Evolutionary conservation across 2,888 invertebrate species (phyloP), one percentile per base, ranked within the genome.

Genomic region (Hirtodrosophila duncani): DNA sequence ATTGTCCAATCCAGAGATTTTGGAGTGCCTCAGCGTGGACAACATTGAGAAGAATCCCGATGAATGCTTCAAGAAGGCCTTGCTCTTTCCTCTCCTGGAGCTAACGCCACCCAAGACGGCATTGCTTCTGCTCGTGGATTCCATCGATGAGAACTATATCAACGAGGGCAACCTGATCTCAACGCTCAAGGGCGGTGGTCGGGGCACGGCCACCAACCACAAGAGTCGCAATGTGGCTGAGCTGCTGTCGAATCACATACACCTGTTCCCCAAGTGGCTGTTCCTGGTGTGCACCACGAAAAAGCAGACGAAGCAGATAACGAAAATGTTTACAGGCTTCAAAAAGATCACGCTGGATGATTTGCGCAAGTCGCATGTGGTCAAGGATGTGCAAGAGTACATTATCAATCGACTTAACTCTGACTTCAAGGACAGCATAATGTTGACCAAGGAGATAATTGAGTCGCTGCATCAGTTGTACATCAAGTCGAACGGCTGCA

Each of bases 401-500:
- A 98, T 98, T 51, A 89, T 98, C 7, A 93, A 94, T 2, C 88
- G 98, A 1, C 88, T 98, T 23, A 97, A 98, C 83, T 92, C 94
- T 6, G 97, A 98, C 81, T 95, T 96, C 11, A 91, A 93, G 17
- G 89, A 98, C 5, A 89, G 86, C 64, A 95, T 95, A 56, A 96
- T 97, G 80, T 92, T 98, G 57, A 96, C 95, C 27, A 89, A 93
- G 45, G 95, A 95, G 82, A 97, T 97, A 0, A 98, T 98, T 0
- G 97, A 98, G 65, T 96, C 97, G 86, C 88, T 98, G 2, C 98
- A 98, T 86, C 97, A 97, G 81, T 88, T 98, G 26, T 93, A 98
- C 81, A 98, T 98, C 71, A 98, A 98, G 87, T 96, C 96, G 82
- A 97, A 98, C 81, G 98, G 97, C 0, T 96, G 96, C 72, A 92